These are phyloP conservation scores for Acropora yongei DNA, from an alignment of 64 coral and sea anemone species.

Conservation along the genomic window DNA sequence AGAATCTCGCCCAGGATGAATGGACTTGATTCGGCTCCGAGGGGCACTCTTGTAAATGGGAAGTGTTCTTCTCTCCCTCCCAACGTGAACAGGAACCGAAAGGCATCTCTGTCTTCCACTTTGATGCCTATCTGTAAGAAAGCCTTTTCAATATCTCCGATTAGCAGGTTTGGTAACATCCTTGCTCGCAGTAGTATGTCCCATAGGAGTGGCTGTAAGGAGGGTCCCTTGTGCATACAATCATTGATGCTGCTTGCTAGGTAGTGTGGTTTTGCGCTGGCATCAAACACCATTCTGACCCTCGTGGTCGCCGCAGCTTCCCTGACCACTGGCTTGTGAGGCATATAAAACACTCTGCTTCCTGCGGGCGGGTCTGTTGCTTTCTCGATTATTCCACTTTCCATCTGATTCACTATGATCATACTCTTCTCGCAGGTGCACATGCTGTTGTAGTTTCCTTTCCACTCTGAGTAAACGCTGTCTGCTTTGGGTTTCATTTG, in stretches of 20 bases:
- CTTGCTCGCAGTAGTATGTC: not conserved
- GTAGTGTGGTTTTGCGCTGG: not conserved
- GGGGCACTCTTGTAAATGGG: not conserved
- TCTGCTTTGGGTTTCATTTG: not conserved
- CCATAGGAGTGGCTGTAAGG: slow-evolving; percentile 27
- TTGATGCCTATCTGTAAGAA: slow-evolving; percentile 30
- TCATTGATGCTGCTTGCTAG: slow-evolving; percentile 10
- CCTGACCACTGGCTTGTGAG: slow-evolving; percentile 62
- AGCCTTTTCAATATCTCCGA: slow-evolving; percentile 21
- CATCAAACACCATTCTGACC: slow-evolving; percentile 53
- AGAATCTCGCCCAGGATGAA: not conserved
- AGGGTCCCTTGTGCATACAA: slow-evolving; percentile 26
- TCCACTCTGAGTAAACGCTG: too few species aligned
- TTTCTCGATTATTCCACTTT: slow-evolving; percentile 37
- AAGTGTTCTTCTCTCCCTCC: too few species aligned
- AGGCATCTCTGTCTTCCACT: not conserved
- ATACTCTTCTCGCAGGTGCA: not conserved
- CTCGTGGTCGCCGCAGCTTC: slow-evolving; percentile 19
- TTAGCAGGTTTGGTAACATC: not conserved
- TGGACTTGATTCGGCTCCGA: slow-evolving; percentile 4
- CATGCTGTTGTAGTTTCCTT: too few species aligned
- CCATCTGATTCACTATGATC: slow-evolving; percentile 38
- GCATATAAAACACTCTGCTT: slow-evolving; percentile 13
- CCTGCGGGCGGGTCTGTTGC: slow-evolving; percentile 7
- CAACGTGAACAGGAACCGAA: slow-evolving; percentile 15